Percentiles rank a stretch among this genome's conserved stretches.
These are phyloP conservation scores for Brachirus orientalis DNA, from an alignment of 2,113 vertebrate species.

Conservation along the genomic window DNA sequence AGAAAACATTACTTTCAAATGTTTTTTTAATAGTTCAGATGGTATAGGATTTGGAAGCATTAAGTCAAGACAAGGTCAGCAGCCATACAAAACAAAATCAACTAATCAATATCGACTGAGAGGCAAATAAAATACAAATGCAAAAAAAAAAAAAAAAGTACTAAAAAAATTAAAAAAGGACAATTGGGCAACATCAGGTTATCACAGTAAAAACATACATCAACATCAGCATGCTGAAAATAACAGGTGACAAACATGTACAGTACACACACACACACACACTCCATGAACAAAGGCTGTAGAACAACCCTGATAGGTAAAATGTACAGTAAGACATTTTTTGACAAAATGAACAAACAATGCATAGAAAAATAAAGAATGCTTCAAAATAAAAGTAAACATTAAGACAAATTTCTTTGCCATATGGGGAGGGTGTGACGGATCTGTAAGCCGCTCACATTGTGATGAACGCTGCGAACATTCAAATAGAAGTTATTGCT, in stretches of 20 bases:
- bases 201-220: conserved; percentile 80
- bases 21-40: conserved; percentile 84
- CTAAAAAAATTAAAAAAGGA: conserved; percentile 17
- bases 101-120: conserved; percentile 61
- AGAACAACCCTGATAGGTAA: conserved; percentile 58
- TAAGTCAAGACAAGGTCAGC: conserved; percentile 79
- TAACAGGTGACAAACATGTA: conserved; percentile 38
- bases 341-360: conserved; percentile 58
- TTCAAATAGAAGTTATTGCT: conserved; percentile 76
- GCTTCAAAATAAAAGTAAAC: conserved; percentile 78
- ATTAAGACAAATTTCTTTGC: conserved; percentile 64
- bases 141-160: conserved; percentile 27
- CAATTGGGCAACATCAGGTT: conserved; percentile 65
- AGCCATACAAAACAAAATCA: conserved; percentile 74
- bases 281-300: conserved; percentile 53
- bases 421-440: conserved; percentile 45
- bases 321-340: conserved; percentile 76
- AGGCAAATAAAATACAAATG: conserved; percentile 60
- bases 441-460: conserved; percentile 60
- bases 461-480: conserved; percentile 67
- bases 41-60: conserved; percentile 85
- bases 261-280: conserved; percentile 14
- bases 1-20: background rate
- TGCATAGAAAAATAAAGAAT: conserved; percentile 81
- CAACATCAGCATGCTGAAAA: conserved; percentile 73